phyloP scores from a whole-genome alignment of 1,140 invertebrate species.

The Drosophila arawakana region DNA sequence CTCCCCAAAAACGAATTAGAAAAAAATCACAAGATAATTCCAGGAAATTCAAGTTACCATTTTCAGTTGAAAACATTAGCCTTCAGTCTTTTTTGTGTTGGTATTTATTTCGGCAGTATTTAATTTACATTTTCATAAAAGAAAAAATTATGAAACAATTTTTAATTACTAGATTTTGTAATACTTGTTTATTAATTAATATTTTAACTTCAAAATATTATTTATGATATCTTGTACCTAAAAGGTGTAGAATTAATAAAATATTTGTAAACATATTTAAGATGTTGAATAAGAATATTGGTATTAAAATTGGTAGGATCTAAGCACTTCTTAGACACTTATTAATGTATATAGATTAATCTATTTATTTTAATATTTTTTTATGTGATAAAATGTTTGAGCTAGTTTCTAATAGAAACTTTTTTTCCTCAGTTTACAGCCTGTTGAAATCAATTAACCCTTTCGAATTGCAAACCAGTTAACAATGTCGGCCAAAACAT shows the following conservation, averaged over 20 bases:
- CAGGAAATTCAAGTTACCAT: background rate
- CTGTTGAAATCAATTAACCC: constrained; percentile 17
- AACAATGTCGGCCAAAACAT: constrained; percentile 77
- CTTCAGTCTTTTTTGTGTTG: background rate
- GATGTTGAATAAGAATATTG: background rate
- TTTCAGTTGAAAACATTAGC: background rate
- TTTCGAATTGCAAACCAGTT: constrained; percentile 20
- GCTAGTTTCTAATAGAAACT: background rate
- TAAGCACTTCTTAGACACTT: background rate
- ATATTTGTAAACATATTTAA: too few relatives aligned
- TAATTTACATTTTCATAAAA: too few relatives aligned
- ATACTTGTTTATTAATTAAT: background rate
- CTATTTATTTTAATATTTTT: too few relatives aligned
- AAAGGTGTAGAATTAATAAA: too few relatives aligned
- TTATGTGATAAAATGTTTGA: too few relatives aligned
- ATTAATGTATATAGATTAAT: too few relatives aligned
- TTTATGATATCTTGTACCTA: too few relatives aligned
- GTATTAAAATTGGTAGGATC: background rate
- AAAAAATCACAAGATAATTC: background rate
- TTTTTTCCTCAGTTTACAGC: constrained; percentile 49
- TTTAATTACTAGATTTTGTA: too few relatives aligned
- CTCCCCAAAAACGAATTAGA: background rate
- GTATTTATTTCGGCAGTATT: too few relatives aligned
- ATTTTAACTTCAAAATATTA: background rate
- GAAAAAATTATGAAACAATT: too few relatives aligned